These are phyloP conservation scores for Tonatia bakeri DNA, from an alignment of 2,113 vertebrate species.

Conservation along the genomic window DNA sequence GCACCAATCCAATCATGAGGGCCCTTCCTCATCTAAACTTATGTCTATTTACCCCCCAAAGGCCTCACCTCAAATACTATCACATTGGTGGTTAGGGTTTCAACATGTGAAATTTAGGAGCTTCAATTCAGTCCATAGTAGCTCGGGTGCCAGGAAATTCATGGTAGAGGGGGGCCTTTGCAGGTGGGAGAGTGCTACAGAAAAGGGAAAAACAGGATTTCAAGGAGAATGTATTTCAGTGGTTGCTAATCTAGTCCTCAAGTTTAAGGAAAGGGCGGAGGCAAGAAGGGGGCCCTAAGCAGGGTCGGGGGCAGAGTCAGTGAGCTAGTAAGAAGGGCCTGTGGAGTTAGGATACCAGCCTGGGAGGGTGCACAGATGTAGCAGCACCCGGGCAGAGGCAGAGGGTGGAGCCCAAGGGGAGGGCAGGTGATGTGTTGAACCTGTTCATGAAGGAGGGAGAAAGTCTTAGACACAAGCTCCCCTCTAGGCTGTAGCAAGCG, in stretches of 20 bases:
- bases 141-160: neutral
- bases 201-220: neutral
- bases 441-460: neutral
- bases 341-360: neutral
- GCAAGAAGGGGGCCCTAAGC: neutral
- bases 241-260: neutral
- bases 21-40: neutral
- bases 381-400: fast-evolving
- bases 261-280: neutral
- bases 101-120: neutral
- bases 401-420: neutral
- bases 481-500: neutral
- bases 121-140: neutral
- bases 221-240: neutral
- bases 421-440: neutral
- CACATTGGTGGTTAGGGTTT: neutral
- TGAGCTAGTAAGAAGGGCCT: neutral
- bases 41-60: neutral
- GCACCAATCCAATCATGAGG: neutral
- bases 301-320: neutral
- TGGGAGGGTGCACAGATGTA: neutral
- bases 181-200: no score
- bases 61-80: neutral
- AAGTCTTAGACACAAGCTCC: neutral
- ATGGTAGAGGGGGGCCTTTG: neutral